These are phyloP conservation scores for human (Homo sapiens) DNA, from an alignment of 2,113 vertebrate species.

Conservation along the genomic window GRCh38 chr13:44393001-44393500, in stretches of 20 bases:
- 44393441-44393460: not conserved
- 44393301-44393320: too few relatives aligned
- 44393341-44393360: not conserved
- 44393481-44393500: not conserved
- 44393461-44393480: not conserved
- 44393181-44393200: not conserved
- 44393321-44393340: not conserved
- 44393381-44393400: not conserved
- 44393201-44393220: not conserved
- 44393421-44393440: not conserved
- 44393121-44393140: not conserved
- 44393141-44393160: not conserved
- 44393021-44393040: not conserved
- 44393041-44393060: not conserved
- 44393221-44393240: not conserved
- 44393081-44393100: not conserved
- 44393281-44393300: too few relatives aligned
- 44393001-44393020: not conserved
- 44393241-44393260: not conserved
- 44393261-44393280: not conserved
- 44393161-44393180: not conserved
- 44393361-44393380: not conserved
- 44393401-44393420: fast-evolving
- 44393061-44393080: fast-evolving
- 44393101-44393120: not conserved